Base-by-base conservation (phyloP, 2,888 invertebrate species). In the Habrosyne pyritoides region DNA sequence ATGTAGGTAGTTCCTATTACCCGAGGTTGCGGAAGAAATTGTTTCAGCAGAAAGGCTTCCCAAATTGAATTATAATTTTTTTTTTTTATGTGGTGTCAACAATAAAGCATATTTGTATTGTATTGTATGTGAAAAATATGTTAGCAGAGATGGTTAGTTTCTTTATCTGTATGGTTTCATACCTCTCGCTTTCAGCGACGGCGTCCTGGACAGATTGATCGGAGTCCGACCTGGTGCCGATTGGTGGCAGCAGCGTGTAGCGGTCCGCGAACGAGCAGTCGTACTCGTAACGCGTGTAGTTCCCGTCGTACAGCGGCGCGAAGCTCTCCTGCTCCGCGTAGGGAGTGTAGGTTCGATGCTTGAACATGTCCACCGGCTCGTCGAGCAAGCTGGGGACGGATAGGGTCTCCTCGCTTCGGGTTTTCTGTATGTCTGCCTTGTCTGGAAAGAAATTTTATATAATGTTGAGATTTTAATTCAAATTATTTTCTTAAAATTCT, bases 341-440 rank as follows among this genome's bases (percentile, higher is more conserved):
- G 5, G 80, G 73, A 33, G 77, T 66, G 74, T 74, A 79, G 10
- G 74, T 63, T 28, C 75, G 71, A 7, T 60, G 58, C 47, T 42
- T 42, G 18, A 18, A 42, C 42, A 6, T 2, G 48, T 24, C 24
- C 5, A 33, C 8, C 6, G 48, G 61, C 18, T 84, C 88, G 53
- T 87, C 88, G 26, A 86, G 68, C 51, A 87, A 63, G 10, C 83
- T 76, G 10, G 84, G 77, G 61, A 81, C 83, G 66, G 87, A 83
- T 5, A 92, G 71, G 7, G 84, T 86, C 62, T 92, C 91, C 61
- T 91, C 92, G 74, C 89, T 91, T 28, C 91, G 75, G 0, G 92
- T 91, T 74, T 91, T 93, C 60, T 91, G 90, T 50, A 92, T 89
- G 36, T 89, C 87, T 18, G 75, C 75, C 62, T 83, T 83, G 52